Conservation (phyloP, 2,888 invertebrate genomes). For the Papilio elwesi region DNA sequence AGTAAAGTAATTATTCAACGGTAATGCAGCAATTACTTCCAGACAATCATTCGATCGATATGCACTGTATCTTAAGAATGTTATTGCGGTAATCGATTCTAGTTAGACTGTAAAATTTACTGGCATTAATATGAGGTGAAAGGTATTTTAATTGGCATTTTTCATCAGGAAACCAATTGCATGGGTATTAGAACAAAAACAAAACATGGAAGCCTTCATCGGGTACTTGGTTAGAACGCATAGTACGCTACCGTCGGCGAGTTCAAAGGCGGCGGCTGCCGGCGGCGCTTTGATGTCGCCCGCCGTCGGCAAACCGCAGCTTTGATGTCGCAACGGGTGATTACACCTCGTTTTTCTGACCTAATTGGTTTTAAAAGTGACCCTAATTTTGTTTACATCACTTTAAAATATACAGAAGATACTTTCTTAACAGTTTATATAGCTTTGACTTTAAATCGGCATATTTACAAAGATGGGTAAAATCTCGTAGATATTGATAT, state of each 20-base stretch:
- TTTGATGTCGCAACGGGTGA: constrained; percentile 53
- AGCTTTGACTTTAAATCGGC: too few relatives aligned
- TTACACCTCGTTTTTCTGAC: constrained; percentile 56
- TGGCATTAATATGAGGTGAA: constrained; percentile 26
- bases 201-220: constrained; percentile 20
- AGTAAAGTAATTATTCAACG: constrained; percentile 14
- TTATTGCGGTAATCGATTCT: constrained; percentile 33
- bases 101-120: constrained; percentile 17
- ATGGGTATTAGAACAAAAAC: constrained; percentile 23
- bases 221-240: constrained; percentile 42
- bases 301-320: constrained; percentile 62
- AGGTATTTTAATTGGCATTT: constrained; percentile 36
- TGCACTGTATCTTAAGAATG: constrained; percentile 14
- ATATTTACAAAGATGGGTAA: too few relatives aligned
- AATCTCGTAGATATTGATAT: too few relatives aligned
- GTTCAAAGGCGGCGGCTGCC: constrained; percentile 61
- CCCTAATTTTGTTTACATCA: constrained; percentile 18
- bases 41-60: constrained; percentile 30
- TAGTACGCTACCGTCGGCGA: constrained; percentile 60
- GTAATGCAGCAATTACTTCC: constrained; percentile 9
- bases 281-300: constrained; percentile 68
- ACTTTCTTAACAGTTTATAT: too few relatives aligned
- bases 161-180: constrained; percentile 19
- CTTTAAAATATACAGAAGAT: constrained; percentile 26
- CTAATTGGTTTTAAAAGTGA: constrained; percentile 50